Evolutionary conservation across 2,113 vertebrate species (phyloP).

Genomic region (Sarotherodon lohbergeri): DNA sequence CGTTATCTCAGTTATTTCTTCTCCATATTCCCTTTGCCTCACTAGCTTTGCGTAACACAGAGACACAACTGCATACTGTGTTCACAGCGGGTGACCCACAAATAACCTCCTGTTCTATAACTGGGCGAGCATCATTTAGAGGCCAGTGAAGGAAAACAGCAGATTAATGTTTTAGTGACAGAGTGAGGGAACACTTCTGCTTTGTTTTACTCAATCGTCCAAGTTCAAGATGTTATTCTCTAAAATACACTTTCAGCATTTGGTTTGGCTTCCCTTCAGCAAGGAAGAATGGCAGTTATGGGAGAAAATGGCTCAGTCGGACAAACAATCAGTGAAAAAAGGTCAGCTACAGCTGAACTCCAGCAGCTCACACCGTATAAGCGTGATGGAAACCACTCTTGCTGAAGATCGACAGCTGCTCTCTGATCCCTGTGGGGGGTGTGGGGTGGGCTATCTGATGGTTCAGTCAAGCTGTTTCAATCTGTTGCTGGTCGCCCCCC

Average conservation of each 20-base stretch:
- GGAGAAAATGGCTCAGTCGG: background rate
- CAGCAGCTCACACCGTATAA: background rate
- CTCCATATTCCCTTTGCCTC: background rate
- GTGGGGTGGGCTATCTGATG: background rate
- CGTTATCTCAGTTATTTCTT: background rate
- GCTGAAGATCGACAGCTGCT: background rate
- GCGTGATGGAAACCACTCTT: background rate
- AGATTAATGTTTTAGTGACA: background rate
- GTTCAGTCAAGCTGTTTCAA: background rate
- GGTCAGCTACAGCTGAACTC: slow-evolving; percentile 24
- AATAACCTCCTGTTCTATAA: background rate
- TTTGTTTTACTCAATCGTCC: background rate
- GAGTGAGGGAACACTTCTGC: background rate
- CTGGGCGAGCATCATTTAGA: background rate
- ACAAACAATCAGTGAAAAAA: slow-evolving; percentile 21
- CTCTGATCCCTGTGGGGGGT: background rate
- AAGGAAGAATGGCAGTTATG: slow-evolving; percentile 2
- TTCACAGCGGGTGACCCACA: background rate
- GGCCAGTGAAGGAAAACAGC: background rate
- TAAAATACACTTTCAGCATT: background rate
- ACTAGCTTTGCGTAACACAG: background rate
- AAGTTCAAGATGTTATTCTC: background rate
- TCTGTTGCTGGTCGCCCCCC: background rate
- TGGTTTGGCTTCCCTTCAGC: background rate
- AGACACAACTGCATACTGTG: background rate